Percentiles rank a stretch among this genome's conserved stretches.
Evolutionary conservation across 2,797 vertebrate genomes (phyloP).

Genomic region (Hippopotamyrus pictus): DNA sequence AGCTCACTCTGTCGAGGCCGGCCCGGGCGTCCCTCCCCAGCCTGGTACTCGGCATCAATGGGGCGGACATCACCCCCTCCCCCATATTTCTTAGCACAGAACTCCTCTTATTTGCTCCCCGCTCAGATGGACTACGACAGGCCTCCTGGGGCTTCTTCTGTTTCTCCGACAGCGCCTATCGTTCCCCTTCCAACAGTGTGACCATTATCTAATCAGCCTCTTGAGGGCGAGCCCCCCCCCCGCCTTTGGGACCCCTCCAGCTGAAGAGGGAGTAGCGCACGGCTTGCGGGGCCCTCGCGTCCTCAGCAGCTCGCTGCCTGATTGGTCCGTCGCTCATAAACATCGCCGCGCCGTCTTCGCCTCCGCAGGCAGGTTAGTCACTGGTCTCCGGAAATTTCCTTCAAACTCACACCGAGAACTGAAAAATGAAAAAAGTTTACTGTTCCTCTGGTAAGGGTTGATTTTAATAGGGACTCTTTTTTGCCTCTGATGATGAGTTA

Average conservation of each 20-base stretch:
- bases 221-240: conserved; percentile 31
- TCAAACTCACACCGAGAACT: not conserved
- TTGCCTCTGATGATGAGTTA: not conserved
- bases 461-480: not conserved
- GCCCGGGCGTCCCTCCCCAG: conserved; percentile 37
- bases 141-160: conserved; percentile 54
- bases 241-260: conserved; percentile 41
- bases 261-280: conserved; percentile 32
- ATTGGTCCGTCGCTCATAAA: conserved; percentile 28
- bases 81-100: conserved; percentile 35
- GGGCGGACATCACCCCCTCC: conserved; percentile 46
- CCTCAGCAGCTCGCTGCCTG: conserved; percentile 14
- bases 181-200: conserved; percentile 50
- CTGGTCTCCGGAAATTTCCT: not conserved
- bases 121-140: conserved; percentile 54
- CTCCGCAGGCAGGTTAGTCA: not conserved
- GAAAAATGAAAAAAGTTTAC: not conserved
- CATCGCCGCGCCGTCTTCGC: not conserved
- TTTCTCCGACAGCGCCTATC: conserved; percentile 54
- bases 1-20: not conserved
- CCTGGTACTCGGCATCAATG: conserved; percentile 46
- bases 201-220: conserved; percentile 48
- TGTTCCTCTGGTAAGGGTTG: not conserved
- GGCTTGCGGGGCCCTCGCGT: conserved; percentile 31
- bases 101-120: conserved; percentile 61